Percentiles rank a stretch among this genome's conserved stretches.
Evolutionary conservation across 2,797 vertebrate species (phyloP).

Genomic region (Rhynchonycteris naso): DNA sequence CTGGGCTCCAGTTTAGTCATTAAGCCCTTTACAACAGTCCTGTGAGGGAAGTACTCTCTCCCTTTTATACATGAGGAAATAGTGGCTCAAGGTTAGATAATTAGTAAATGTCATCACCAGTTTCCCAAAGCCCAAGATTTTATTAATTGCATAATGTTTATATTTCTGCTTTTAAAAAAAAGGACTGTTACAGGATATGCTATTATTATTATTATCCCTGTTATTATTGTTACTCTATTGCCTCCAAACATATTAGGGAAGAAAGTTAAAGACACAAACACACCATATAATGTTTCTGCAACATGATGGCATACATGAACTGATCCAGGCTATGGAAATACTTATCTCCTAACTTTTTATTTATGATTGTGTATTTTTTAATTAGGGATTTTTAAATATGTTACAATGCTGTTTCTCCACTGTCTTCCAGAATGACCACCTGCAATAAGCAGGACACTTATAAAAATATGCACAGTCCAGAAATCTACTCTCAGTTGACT

Average conservation of each 20-base stretch:
- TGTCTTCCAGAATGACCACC: background rate
- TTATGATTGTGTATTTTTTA: background rate
- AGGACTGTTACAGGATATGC: background rate
- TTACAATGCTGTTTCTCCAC: background rate
- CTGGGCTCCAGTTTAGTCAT: background rate
- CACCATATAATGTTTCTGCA: background rate
- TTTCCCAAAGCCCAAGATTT: background rate
- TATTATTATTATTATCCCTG: background rate
- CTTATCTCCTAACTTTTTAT: background rate
- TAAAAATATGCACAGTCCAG: background rate
- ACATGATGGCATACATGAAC: background rate
- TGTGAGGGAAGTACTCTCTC: no score
- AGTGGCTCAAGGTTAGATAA: background rate
- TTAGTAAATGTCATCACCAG: background rate
- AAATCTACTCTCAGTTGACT: background rate
- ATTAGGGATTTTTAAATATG: background rate
- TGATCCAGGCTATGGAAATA: background rate
- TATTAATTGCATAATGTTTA: background rate
- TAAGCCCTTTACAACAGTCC: background rate
- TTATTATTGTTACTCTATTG: background rate
- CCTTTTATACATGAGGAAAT: background rate
- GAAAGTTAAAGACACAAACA: background rate
- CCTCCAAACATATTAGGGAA: background rate
- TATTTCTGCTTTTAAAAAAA: background rate
- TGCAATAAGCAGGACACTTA: background rate